These are phyloP conservation scores for Caracal caracal DNA, from an alignment of 2,113 vertebrate genomes.

Conservation along the genomic window DNA sequence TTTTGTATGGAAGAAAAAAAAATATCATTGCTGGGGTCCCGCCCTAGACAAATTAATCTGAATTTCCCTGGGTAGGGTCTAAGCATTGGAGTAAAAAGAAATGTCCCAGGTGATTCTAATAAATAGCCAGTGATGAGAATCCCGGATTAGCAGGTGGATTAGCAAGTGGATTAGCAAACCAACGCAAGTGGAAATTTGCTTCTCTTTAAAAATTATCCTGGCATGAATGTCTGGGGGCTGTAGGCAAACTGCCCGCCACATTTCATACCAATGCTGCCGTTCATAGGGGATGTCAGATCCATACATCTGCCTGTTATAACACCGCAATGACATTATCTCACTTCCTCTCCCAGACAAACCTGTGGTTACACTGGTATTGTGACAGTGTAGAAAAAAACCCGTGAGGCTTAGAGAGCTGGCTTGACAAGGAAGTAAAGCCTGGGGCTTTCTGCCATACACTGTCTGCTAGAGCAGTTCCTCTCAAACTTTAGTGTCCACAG, in stretches of 20 bases:
- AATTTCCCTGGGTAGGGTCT: not conserved
- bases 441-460: not conserved
- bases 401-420: not conserved
- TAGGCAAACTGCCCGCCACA: fast-evolving
- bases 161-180: too few species aligned
- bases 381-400: not conserved
- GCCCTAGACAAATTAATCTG: not conserved
- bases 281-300: not conserved
- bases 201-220: not conserved
- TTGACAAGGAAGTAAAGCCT: not conserved
- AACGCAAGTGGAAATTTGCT: not conserved
- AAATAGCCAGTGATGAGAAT: not conserved
- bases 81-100: not conserved
- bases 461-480: not conserved
- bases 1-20: too few species aligned
- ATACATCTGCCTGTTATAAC: not conserved
- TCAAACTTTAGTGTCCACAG: fast-evolving
- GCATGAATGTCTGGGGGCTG: not conserved
- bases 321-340: not conserved
- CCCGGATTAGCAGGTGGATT: not conserved
- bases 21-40: fast-evolving
- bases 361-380: too few species aligned
- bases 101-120: not conserved
- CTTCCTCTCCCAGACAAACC: not conserved
- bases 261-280: not conserved